A percentile compares a stretch with the other conserved stretches of the same genome.
Conservation (phyloP, 2,797 vertebrate genomes). For the Anguilla marmorata region DNA sequence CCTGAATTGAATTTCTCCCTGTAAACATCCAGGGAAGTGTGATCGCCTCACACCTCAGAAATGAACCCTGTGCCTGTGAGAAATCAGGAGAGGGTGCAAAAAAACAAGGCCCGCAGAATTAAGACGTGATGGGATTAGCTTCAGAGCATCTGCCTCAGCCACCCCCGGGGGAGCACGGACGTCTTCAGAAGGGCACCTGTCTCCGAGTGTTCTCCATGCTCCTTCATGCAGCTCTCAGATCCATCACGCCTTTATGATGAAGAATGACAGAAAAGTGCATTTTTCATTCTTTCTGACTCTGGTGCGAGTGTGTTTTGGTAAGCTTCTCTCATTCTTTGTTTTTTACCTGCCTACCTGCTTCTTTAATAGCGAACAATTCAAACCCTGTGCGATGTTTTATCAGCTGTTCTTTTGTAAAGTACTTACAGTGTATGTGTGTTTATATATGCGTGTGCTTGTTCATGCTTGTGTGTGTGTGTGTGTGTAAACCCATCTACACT, state of each 20-base stretch:
- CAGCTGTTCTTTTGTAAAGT: conserved; percentile 50
- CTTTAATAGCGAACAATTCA: not conserved
- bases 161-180: conserved; percentile 60
- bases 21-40: not conserved
- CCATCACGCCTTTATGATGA: conserved; percentile 74
- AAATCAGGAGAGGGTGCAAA: not conserved
- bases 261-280: conserved; percentile 64
- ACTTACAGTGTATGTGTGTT: not conserved
- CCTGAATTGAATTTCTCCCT: not conserved
- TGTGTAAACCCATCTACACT: conserved; percentile 44
- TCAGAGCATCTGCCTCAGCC: conserved; percentile 74
- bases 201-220: conserved; percentile 46
- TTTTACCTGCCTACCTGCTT: not conserved
- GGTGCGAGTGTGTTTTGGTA: conserved; percentile 78
- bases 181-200: conserved; percentile 68
- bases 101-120: conserved; percentile 55
- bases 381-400: conserved; percentile 17
- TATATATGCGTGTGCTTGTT: not conserved
- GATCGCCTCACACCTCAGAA: not conserved
- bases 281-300: conserved; percentile 73
- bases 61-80: not conserved
- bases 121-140: conserved; percentile 89
- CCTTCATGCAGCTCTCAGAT: conserved; percentile 62
- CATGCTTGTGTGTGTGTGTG: conserved; percentile 54
- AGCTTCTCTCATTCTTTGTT: conserved; percentile 52